Evolutionary conservation across 2,797 vertebrate species (phyloP).

Genomic region (Lates japonicus): DNA sequence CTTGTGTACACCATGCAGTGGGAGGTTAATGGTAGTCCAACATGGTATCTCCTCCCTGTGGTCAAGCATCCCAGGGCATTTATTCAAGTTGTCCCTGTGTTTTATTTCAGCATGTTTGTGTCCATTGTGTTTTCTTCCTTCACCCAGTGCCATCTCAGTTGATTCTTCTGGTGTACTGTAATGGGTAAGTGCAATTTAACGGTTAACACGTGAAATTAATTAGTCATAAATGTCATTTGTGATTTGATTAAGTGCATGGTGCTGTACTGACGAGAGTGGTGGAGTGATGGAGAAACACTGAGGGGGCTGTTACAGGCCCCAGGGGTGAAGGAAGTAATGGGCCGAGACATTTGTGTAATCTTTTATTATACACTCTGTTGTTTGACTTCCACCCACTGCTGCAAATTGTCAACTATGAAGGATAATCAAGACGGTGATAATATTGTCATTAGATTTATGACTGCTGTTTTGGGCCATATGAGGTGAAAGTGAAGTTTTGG

Average conservation of each 20-base stretch:
- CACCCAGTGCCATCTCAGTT: too few relatives aligned
- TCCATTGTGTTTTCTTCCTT: slow-evolving; percentile 48
- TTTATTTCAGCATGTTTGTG: too few relatives aligned
- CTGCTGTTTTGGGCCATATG: neutral
- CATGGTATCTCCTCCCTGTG: too few relatives aligned
- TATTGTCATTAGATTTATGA: slow-evolving; percentile 49
- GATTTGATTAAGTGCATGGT: too few relatives aligned
- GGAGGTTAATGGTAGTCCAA: too few relatives aligned
- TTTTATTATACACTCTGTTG: slow-evolving; percentile 62
- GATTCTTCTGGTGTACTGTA: slow-evolving; percentile 32
- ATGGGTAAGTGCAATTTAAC: slow-evolving; percentile 48
- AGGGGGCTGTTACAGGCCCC: slow-evolving; percentile 23
- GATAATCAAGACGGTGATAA: slow-evolving; percentile 36
- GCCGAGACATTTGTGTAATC: too few relatives aligned
- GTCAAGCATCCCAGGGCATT: too few relatives aligned
- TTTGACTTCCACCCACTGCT: slow-evolving; percentile 36
- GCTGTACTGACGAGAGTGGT: too few relatives aligned
- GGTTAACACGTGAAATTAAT: slow-evolving; percentile 62
- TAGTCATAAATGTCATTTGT: slow-evolving; percentile 71
- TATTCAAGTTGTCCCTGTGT: too few relatives aligned
- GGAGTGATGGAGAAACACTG: slow-evolving; percentile 49
- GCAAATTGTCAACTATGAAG: slow-evolving; percentile 41
- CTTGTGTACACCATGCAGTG: too few relatives aligned
- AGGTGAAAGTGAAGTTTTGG: slow-evolving; percentile 34
- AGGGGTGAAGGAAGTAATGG: slow-evolving; percentile 70